phyloP scores from a whole-genome alignment of 2,888 invertebrate genomes.

The Hofmannophila pseudospretella region DNA sequence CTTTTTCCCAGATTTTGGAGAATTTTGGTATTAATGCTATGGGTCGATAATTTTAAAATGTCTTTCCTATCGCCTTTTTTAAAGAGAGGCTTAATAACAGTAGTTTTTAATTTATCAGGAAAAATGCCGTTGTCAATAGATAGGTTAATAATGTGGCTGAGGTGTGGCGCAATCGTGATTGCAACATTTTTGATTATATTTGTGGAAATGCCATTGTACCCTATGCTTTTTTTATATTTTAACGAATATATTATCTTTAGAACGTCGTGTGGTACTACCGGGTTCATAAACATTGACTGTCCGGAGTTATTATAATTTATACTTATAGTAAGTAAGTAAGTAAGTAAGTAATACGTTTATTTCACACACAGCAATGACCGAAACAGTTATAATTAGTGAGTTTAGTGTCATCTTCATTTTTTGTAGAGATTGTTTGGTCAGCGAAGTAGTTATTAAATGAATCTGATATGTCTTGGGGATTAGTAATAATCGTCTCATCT shows the following conservation, averaged over 20 bases:
- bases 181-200: slow-evolving; percentile 2
- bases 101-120: slow-evolving; percentile 1
- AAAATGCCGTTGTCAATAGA: slow-evolving; percentile 1
- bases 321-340: too few species aligned
- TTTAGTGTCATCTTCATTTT: not conserved
- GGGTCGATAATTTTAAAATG: slow-evolving; percentile 1
- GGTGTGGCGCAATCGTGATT: not conserved
- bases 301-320: not conserved
- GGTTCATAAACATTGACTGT: not conserved
- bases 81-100: slow-evolving; percentile 1
- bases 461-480: not conserved
- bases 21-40: slow-evolving; percentile 2
- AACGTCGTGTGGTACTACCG: not conserved
- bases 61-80: slow-evolving; percentile 1
- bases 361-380: too few species aligned
- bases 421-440: not conserved
- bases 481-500: not conserved
- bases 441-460: not conserved
- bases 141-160: slow-evolving; percentile 2
- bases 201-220: slow-evolving; percentile 4
- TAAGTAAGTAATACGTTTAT: too few species aligned
- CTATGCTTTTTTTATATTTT: slow-evolving; percentile 2
- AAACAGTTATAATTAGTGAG: too few species aligned
- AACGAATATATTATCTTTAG: not conserved
- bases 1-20: slow-evolving; percentile 4